These are phyloP conservation scores for Calameuta pallipes DNA, from an alignment of 2,888 invertebrate species.

Conservation along the genomic window DNA sequence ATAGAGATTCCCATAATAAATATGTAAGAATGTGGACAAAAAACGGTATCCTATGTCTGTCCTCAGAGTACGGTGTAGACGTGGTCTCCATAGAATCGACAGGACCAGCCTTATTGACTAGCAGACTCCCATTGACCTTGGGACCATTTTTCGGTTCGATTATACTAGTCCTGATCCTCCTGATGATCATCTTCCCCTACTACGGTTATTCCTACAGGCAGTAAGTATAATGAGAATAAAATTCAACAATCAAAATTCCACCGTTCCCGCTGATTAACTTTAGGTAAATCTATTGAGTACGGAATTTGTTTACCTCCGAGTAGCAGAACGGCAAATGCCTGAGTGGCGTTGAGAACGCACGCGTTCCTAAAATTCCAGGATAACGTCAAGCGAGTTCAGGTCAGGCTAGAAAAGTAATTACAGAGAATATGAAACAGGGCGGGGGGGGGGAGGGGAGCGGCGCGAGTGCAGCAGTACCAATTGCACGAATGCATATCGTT, in stretches of 20 bases:
- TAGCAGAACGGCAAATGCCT: neutral
- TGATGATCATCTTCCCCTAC: conserved; percentile 42
- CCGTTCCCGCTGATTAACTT: neutral
- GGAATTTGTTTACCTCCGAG: neutral
- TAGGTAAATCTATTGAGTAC: neutral
- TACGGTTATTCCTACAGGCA: conserved; percentile 51
- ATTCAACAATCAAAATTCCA: neutral
- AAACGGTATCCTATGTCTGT: neutral
- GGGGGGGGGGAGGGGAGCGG: neutral
- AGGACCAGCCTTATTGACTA: conserved; percentile 45
- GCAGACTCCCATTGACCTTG: conserved; percentile 34
- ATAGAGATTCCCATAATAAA: neutral
- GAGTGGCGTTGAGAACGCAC: neutral
- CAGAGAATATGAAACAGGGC: conserved; percentile 31
- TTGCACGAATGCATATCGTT: neutral
- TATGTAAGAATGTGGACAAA: neutral
- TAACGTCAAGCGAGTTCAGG: neutral
- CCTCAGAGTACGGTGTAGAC: conserved; percentile 42
- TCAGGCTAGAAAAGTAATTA: conserved; percentile 37
- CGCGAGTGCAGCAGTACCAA: neutral
- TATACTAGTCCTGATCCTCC: conserved; percentile 37
- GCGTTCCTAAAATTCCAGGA: neutral
- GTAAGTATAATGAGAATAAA: conserved; percentile 44
- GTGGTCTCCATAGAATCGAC: conserved; percentile 36
- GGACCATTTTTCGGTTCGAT: conserved; percentile 49